Evolutionary conservation across 2,888 invertebrate genomes (phyloP), one percentile per base, ranked within the genome.

Genomic region (Phengaris alcon): DNA sequence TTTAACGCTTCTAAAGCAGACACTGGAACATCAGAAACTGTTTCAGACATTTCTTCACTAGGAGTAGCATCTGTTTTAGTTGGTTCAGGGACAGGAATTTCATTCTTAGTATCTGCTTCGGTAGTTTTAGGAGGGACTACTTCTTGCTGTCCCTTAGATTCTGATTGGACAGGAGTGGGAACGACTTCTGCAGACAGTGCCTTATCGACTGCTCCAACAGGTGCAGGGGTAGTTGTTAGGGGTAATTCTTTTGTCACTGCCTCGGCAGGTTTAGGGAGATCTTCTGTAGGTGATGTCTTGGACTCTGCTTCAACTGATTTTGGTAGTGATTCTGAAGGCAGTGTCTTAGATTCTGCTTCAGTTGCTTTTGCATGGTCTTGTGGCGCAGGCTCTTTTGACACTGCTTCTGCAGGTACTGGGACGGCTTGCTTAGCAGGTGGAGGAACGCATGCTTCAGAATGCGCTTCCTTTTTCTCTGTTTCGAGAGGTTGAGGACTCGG

Each of bases 1-100:
- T 78, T 78, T 74, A 78, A 73, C 15, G 78, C 75, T 77, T 79
- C 79, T 64, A 77, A 78, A 22, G 77, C 80, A 59, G 74, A 70
- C 69, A 79, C 78, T 64, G 81, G 79, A 35, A 76, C 70, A 72
- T 80, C 80, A 69, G 80, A 75, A 44, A 78, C 78, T 52, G 77
- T 77, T 59, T 77, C 76, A 75, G 76, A 72, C 72, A 79, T 76
- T 54, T 76, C 77, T 70, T 79, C 75, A 69, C 75, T 52, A 68
- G 70, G 52, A 57, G 75, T 55, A 73, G 69, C 74, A 75, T 79
- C 76, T 70, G 74, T 69, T 70, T 75, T 70, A 57, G 46, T 57
- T 55, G 75, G 69, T 75, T 57, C 51, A 46, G 75, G 75, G 51
- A 75, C 57, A 59, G 75, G 55, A 46, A 69, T 35, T 48, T 70